phyloP scores from a whole-genome alignment of 1,140 invertebrate species.

The Hycleus cichorii region DNA sequence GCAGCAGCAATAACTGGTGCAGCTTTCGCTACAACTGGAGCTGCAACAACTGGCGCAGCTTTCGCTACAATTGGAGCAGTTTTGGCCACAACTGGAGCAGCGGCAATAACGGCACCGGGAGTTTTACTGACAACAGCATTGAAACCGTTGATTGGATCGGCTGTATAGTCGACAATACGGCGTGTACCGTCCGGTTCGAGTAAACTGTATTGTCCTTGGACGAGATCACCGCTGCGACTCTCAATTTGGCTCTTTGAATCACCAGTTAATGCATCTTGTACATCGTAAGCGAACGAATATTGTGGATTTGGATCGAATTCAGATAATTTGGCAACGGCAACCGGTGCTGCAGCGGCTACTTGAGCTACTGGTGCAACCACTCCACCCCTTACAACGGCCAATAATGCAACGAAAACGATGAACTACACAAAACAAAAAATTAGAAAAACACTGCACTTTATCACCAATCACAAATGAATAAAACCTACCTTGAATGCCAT shows the following conservation, averaged over 20 bases:
- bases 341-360: constrained; percentile 1
- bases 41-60: constrained; percentile 29
- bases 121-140: constrained; percentile 31
- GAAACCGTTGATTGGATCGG: constrained; percentile 34
- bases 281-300: constrained; percentile 49
- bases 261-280: constrained; percentile 50
- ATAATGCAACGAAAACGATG: constrained; percentile 13
- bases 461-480: neutral
- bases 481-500: constrained; percentile 21
- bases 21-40: constrained; percentile 22
- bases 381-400: constrained; percentile 16
- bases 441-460: neutral
- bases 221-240: constrained; percentile 52
- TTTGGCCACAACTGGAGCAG: constrained; percentile 32
- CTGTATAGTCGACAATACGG: constrained; percentile 41
- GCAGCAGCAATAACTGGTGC: constrained; percentile 26
- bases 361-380: constrained; percentile 14
- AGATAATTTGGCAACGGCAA: neutral
- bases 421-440: constrained; percentile 13
- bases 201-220: constrained; percentile 56
- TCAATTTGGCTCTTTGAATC: constrained; percentile 52
- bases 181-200: constrained; percentile 51
- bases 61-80: constrained; percentile 34
- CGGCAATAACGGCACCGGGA: constrained; percentile 33
- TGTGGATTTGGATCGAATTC: constrained; percentile 45